Percentiles rank a stretch among this genome's conserved stretches.
These are phyloP conservation scores for Dasyornis broadbenti DNA, from an alignment of 2,113 vertebrate species.

Conservation along the genomic window DNA sequence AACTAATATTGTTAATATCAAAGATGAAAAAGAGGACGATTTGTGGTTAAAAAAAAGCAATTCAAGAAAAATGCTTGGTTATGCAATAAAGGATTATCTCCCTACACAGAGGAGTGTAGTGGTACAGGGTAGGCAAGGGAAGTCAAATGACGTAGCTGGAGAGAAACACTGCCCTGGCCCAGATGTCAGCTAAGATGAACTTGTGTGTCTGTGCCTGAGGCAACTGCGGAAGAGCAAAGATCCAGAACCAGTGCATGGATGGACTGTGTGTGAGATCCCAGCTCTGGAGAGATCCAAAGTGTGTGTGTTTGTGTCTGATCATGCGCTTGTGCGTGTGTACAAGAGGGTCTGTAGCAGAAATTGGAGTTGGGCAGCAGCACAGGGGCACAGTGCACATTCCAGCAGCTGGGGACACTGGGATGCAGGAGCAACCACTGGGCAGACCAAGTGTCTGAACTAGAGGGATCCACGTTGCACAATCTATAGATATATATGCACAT, in stretches of 20 bases:
- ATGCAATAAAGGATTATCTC: background rate
- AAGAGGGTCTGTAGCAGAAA: background rate
- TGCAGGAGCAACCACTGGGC: background rate
- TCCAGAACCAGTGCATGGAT: background rate
- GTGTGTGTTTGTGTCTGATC: background rate
- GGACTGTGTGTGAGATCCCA: background rate
- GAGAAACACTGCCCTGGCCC: background rate
- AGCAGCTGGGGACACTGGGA: background rate
- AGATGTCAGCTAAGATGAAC: background rate
- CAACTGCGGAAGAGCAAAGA: background rate
- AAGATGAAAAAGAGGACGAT: background rate
- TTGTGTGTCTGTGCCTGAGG: background rate
- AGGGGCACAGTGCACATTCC: background rate
- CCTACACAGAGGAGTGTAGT: accelerated
- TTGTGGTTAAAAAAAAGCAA: accelerated
- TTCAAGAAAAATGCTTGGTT: background rate
- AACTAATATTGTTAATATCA: background rate
- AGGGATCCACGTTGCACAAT: background rate
- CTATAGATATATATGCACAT: background rate
- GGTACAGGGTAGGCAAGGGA: background rate
- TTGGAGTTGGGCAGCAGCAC: accelerated
- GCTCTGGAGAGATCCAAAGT: background rate
- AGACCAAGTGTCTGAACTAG: background rate
- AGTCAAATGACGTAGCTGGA: background rate
- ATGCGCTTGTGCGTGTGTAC: background rate